phyloP scores from a whole-genome alignment of 2,888 invertebrate genomes.

The Acleris holmiana region DNA sequence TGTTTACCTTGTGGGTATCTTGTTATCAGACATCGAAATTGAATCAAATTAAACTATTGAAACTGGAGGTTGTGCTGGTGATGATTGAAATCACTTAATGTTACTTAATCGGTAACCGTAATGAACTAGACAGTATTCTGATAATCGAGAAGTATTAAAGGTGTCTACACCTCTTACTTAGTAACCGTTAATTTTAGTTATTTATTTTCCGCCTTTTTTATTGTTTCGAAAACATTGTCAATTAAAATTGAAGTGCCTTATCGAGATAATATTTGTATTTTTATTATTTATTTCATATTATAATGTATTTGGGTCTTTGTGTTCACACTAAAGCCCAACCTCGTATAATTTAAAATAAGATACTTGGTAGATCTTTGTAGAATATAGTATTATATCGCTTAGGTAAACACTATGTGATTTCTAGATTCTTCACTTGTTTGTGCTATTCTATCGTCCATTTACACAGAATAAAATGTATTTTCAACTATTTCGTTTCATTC shows the following conservation, averaged over 20 bases:
- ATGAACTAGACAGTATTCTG: slow-evolving; percentile 38
- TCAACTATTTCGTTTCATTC: slow-evolving; percentile 42
- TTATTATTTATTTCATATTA: slow-evolving; percentile 8
- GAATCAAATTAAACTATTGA: neutral
- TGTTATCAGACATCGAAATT: neutral
- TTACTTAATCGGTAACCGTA: slow-evolving; percentile 13
- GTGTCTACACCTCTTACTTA: slow-evolving; percentile 41
- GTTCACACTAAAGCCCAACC: slow-evolving; percentile 12
- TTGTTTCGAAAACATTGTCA: slow-evolving; percentile 40
- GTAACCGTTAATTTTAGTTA: slow-evolving; percentile 6
- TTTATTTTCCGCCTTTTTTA: slow-evolving; percentile 38
- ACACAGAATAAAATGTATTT: slow-evolving; percentile 57
- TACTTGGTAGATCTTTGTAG: slow-evolving; percentile 14
- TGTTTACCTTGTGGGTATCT: slow-evolving; percentile 5
- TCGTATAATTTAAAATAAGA: slow-evolving; percentile 1
- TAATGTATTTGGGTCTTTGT: slow-evolving; percentile 11
- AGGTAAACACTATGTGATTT: slow-evolving; percentile 49
- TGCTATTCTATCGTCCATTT: slow-evolving; percentile 53
- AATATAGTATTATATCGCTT: slow-evolving; percentile 12
- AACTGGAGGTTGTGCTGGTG: slow-evolving; percentile 28
- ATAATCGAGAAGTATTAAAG: slow-evolving; percentile 45
- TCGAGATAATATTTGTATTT: slow-evolving; percentile 32
- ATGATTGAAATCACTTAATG: slow-evolving; percentile 18
- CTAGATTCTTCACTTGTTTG: slow-evolving; percentile 54
- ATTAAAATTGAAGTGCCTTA: slow-evolving; percentile 45